Evolutionary conservation across 2,113 vertebrate genomes (phyloP), one percentile per base, ranked within the genome.

Genomic region (Brachyistius frenatus): DNA sequence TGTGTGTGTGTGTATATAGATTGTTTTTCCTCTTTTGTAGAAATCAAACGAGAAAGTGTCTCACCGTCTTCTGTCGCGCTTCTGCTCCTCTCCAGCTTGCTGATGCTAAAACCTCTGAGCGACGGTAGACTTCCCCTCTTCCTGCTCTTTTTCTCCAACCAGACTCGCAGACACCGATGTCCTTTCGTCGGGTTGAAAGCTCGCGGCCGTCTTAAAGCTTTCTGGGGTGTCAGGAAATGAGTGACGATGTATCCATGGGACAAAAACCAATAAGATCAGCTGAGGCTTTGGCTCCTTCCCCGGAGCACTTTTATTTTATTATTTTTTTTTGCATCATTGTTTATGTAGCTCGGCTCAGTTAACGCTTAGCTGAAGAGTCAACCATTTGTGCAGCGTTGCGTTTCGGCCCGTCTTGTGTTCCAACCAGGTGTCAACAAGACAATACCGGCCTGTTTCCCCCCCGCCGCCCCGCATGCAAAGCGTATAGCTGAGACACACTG

Each of bases 401-500:
- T 78, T 68, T 90, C 62, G 70, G 71, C 41, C 46, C n/a, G 14
- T 75, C 81, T 76, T 33, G 16, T 63, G 52, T 73, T 81, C 66
- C 70, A 66, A 7, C 79, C 79, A 75, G 84, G 78, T 81, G 68
- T 87, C 83, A 71, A 65, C 70, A 80, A 74, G 83, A 88, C 88
- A 76, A 58, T 63, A 53, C 72, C 77, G 41, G 88, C 71, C 62
- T 78, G 78, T 76, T 86, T 57, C 67, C 55, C 62, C 57, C 62
- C 57, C 11, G 35, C 67, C 70, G 68, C 57, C 57, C 54, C 14
- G 13, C 71, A 74, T 65, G 61, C 54, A 52, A 23, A 23, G 68
- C 65, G 4, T 84, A 77, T 75, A 82, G 76, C 84, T 63, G 46
- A 77, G 79, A 76, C 85, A 87, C 67, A 88, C 62, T 91, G 86